Conservation (phyloP, 1,140 invertebrate genomes). For the Zaprionus vittiger region DNA sequence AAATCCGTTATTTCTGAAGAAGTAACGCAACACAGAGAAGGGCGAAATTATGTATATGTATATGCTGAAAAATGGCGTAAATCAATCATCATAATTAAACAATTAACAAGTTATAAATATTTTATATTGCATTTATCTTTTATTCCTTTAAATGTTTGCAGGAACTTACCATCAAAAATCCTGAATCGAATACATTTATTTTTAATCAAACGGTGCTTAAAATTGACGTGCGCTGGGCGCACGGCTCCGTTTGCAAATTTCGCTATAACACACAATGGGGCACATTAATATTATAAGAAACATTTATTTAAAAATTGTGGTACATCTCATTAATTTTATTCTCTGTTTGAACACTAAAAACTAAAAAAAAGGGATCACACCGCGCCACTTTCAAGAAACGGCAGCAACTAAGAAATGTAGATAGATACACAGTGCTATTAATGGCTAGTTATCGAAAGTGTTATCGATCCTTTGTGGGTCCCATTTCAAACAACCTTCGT, state of each 20-base stretch:
- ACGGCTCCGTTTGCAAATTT: constrained; percentile 57
- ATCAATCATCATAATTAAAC: constrained; percentile 7
- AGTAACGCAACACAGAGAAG: constrained; percentile 31
- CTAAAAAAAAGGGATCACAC: constrained; percentile 39
- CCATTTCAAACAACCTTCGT: constrained; percentile 2
- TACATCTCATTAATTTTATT: constrained; percentile 28
- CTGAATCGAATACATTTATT: constrained; percentile 16
- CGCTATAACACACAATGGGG: constrained; percentile 59
- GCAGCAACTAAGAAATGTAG: constrained; percentile 12
- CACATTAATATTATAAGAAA: constrained; percentile 58
- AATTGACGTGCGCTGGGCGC: constrained; percentile 59
- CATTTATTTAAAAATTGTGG: constrained; percentile 53
- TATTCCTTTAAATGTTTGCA: not conserved
- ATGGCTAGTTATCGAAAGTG: constrained; percentile 6
- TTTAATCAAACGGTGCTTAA: constrained; percentile 60
- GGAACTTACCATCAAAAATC: constrained; percentile 22
- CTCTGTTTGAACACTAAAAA: constrained; percentile 32
- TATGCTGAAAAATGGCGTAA: constrained; percentile 41
- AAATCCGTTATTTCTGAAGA: constrained; percentile 56
- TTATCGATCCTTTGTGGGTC: constrained; percentile 23
- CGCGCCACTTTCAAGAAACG: constrained; percentile 34
- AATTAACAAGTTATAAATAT: not conserved
- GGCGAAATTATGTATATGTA: constrained; percentile 20
- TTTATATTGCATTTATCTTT: not conserved
- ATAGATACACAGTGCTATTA: constrained; percentile 4